Conservation (phyloP, 2,113 vertebrate genomes). For the Cephalopterus ornatus region DNA sequence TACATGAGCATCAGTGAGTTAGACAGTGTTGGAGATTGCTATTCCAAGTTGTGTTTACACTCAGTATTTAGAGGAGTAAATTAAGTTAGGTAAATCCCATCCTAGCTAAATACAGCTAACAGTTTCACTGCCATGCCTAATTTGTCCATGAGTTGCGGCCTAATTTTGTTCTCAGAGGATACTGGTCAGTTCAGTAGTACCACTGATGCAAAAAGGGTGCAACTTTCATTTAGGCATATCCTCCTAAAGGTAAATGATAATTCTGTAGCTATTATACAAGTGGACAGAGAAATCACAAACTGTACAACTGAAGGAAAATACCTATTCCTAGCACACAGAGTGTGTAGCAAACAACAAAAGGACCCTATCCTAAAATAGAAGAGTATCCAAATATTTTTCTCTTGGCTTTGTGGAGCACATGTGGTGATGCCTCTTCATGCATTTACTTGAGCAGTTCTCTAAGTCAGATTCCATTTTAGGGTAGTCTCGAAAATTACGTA, state of each 20-base stretch:
- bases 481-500: constrained; percentile 19
- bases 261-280: not conserved
- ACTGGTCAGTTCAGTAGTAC: not conserved
- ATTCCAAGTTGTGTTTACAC: not conserved
- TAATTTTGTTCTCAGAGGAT: not conserved
- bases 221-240: not conserved
- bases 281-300: not conserved
- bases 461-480: constrained; percentile 41
- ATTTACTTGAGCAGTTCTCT: constrained; percentile 17
- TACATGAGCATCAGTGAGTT: not conserved
- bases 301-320: not conserved
- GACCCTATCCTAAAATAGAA: constrained; percentile 26
- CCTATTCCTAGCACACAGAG: not conserved
- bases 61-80: not conserved
- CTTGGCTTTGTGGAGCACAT: not conserved
- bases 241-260: not conserved
- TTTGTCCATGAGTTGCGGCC: not conserved
- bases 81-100: not conserved
- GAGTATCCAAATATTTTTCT: constrained; percentile 6
- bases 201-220: not conserved
- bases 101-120: not conserved
- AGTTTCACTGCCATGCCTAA: not conserved
- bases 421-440: not conserved
- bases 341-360: constrained; percentile 29
- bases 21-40: not conserved